Evolutionary conservation across 2,888 invertebrate genomes (phyloP).

Genomic region (Aphodius sticticus): DNA sequence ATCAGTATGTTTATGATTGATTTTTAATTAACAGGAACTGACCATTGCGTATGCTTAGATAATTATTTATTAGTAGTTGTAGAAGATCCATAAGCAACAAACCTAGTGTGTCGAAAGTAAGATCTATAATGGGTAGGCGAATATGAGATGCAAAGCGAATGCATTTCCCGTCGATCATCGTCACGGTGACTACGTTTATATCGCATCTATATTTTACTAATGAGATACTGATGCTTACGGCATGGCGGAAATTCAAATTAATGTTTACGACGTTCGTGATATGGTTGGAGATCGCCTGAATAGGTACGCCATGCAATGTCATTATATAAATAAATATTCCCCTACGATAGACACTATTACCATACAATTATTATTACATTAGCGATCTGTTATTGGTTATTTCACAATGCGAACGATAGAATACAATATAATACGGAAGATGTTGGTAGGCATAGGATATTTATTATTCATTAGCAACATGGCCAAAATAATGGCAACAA

Average conservation of each 20-base stretch:
- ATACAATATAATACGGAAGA: neutral
- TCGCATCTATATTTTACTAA: neutral
- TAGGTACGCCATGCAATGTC: neutral
- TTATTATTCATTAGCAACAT: too few species aligned
- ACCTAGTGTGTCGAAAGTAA: too few species aligned
- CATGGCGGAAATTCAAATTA: neutral
- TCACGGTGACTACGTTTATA: neutral
- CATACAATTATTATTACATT: neutral
- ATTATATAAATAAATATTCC: neutral
- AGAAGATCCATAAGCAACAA: too few species aligned
- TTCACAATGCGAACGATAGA: neutral
- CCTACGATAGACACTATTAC: neutral
- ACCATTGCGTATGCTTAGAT: too few species aligned
- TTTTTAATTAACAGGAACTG: too few species aligned
- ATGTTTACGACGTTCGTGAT: neutral
- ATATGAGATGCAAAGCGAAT: constrained; percentile 4
- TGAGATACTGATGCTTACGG: neutral
- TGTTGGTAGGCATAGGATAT: too few species aligned
- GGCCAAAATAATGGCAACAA: too few species aligned
- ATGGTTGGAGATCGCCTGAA: neutral
- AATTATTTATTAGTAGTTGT: too few species aligned
- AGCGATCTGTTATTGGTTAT: neutral
- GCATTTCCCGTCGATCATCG: neutral
- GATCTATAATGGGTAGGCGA: neutral
- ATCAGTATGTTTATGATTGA: too few species aligned